These are phyloP conservation scores for Melikaiella ostensackeni DNA, from an alignment of 2,888 invertebrate genomes.

Conservation along the genomic window DNA sequence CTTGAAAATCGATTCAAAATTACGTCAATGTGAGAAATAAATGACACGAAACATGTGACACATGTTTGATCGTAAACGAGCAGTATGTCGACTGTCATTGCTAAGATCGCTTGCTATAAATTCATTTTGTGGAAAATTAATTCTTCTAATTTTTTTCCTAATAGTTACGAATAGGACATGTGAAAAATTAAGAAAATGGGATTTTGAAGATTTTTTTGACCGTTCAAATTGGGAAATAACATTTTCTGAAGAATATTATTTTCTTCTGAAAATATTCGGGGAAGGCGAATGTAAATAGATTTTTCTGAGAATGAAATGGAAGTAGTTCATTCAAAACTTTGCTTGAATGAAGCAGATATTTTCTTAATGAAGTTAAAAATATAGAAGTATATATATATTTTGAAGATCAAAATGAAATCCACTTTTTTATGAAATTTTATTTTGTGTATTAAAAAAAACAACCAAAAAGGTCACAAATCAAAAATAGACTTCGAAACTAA, in stretches of 20 bases:
- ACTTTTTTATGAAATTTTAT: too few species aligned
- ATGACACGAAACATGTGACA: conserved; percentile 4
- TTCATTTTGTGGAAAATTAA: background rate
- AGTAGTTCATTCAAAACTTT: too few species aligned
- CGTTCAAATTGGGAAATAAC: background rate
- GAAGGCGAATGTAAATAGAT: background rate
- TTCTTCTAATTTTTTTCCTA: background rate
- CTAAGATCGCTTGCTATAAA: background rate
- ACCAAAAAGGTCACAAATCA: too few species aligned
- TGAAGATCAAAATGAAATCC: too few species aligned
- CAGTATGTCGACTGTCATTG: conserved; percentile 1
- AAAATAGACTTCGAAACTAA: too few species aligned
- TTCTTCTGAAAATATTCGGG: background rate
- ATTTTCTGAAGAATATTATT: background rate
- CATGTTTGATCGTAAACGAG: background rate
- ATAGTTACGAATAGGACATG: too few species aligned
- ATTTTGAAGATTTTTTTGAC: too few species aligned
- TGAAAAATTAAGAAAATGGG: too few species aligned
- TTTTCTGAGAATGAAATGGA: background rate
- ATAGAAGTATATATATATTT: too few species aligned
- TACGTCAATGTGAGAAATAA: background rate
- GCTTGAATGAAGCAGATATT: too few species aligned
- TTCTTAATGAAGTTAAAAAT: too few species aligned
- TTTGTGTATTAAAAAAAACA: too few species aligned
- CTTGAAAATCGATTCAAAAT: conserved; percentile 4